Evolutionary conservation across 2,888 invertebrate genomes (phyloP).

Genomic region (Saturnia pavonia): DNA sequence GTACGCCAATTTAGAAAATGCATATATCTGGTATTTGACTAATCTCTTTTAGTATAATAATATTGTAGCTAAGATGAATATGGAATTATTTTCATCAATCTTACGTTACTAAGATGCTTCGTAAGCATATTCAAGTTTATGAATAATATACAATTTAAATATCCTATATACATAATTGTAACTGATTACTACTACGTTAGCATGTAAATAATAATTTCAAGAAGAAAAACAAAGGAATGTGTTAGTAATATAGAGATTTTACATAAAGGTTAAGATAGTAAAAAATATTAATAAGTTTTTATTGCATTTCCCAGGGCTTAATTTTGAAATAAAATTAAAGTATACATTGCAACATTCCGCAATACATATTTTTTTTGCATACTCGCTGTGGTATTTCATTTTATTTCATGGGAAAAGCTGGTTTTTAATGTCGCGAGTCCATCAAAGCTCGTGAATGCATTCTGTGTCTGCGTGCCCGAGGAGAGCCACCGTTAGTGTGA

Average conservation of each 20-base stretch:
- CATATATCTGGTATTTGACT: not conserved
- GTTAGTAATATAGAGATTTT: not conserved
- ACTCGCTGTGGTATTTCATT: slow-evolving; percentile 32
- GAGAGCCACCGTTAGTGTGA: slow-evolving; percentile 68
- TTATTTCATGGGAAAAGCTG: slow-evolving; percentile 43
- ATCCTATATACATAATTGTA: too few relatives aligned
- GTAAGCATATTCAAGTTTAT: not conserved
- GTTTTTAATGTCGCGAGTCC: slow-evolving; percentile 55
- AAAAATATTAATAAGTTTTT: not conserved
- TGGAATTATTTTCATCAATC: not conserved
- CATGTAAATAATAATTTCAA: too few relatives aligned
- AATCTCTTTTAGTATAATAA: not conserved
- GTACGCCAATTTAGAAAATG: too few relatives aligned
- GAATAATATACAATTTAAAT: not conserved
- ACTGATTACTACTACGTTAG: too few relatives aligned
- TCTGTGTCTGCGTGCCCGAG: slow-evolving; percentile 58
- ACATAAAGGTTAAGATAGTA: not conserved
- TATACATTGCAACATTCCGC: slow-evolving; percentile 37
- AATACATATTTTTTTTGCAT: slow-evolving; percentile 38
- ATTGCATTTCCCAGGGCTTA: not conserved
- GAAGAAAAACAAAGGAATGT: too few relatives aligned
- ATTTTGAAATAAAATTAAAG: not conserved
- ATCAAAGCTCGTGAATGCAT: slow-evolving; percentile 56
- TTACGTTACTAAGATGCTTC: too few relatives aligned
- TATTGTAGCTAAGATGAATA: not conserved